Evolutionary conservation across 1,140 invertebrate species (phyloP).

Genomic region (Drosophila mojavensis): DNA sequence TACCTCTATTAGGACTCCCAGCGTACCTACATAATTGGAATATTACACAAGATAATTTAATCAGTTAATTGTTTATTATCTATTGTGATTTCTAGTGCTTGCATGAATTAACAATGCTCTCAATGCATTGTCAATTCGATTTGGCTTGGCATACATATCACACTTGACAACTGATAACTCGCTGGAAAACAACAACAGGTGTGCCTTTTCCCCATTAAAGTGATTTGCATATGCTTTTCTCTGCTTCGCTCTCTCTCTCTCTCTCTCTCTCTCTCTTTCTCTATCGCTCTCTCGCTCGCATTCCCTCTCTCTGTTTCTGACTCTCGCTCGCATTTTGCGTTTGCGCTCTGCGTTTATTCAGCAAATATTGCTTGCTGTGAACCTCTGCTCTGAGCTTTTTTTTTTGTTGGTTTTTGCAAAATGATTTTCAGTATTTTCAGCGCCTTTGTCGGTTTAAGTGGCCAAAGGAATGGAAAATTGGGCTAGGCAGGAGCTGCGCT

Average conservation of each 20-base stretch:
- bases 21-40: too few species aligned
- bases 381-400: slow-evolving; percentile 20
- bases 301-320: too few species aligned
- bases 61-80: background rate
- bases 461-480: slow-evolving; percentile 55
- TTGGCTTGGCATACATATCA: slow-evolving; percentile 40
- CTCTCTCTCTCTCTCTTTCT: background rate
- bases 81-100: background rate
- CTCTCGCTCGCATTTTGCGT: slow-evolving; percentile 26
- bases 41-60: background rate
- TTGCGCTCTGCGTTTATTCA: slow-evolving; percentile 70
- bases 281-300: too few species aligned
- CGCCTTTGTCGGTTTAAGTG: slow-evolving; percentile 71
- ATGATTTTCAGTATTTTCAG: slow-evolving; percentile 66
- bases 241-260: background rate
- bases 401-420: slow-evolving; percentile 41
- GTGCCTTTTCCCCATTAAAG: too few species aligned
- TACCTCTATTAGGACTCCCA: too few species aligned
- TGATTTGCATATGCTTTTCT: too few species aligned
- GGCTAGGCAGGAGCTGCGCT: slow-evolving; percentile 45
- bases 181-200: slow-evolving; percentile 50
- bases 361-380: slow-evolving; percentile 43
- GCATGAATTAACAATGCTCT: background rate
- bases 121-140: background rate
- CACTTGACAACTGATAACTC: slow-evolving; percentile 38